Conservation (phyloP, 2,888 invertebrate species). For the Flabesymbios commensalis region DNA sequence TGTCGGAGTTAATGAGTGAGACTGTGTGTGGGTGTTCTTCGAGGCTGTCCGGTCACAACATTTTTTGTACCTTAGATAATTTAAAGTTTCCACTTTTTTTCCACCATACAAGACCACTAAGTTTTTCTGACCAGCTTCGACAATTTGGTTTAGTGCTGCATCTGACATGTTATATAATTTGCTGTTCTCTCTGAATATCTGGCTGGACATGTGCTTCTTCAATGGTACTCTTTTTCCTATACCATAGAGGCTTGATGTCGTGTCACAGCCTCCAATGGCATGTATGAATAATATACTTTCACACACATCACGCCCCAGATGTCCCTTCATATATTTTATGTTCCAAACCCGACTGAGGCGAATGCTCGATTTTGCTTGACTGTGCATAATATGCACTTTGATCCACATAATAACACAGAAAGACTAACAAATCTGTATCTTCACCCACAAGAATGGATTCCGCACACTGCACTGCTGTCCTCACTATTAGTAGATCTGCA, state of each 20-base stretch:
- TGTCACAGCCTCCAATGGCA: slow-evolving; percentile 15
- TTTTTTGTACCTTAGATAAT: background rate
- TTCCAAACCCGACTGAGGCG: slow-evolving; percentile 32
- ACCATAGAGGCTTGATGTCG: slow-evolving; percentile 11
- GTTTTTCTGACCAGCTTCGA: background rate
- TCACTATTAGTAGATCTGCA: slow-evolving; percentile 40
- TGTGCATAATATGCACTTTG: background rate
- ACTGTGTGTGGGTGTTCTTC: slow-evolving; percentile 23
- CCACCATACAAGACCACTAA: background rate
- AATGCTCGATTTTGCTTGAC: no score
- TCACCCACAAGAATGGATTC: slow-evolving; percentile 36
- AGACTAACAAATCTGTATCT: slow-evolving; percentile 42
- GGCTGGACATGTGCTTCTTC: background rate
- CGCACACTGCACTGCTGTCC: slow-evolving; percentile 31
- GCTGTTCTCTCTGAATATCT: background rate
- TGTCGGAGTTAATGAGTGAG: slow-evolving; percentile 35
- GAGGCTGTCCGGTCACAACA: slow-evolving; percentile 23
- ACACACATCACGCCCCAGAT: background rate
- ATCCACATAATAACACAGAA: slow-evolving; percentile 21
- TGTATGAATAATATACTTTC: slow-evolving; percentile 9
- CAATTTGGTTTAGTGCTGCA: background rate
- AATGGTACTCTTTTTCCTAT: slow-evolving; percentile 8
- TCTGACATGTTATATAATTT: background rate
- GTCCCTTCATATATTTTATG: slow-evolving; percentile 16
- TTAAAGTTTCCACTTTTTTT: background rate